These are phyloP conservation scores for Euclidia mi DNA, from an alignment of 2,888 invertebrate species.

Conservation along the genomic window DNA sequence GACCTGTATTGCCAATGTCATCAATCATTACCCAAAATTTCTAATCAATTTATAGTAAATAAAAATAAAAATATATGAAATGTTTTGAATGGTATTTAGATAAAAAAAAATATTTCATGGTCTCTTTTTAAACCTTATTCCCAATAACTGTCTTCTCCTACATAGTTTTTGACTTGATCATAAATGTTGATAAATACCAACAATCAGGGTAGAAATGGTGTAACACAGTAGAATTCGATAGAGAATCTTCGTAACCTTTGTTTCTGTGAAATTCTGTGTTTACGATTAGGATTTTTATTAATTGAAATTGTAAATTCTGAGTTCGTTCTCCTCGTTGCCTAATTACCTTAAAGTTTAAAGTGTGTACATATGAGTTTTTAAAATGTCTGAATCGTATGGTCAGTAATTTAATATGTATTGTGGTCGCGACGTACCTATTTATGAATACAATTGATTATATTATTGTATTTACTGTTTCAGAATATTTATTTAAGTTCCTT, in stretches of 20 bases:
- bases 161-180: too few species aligned
- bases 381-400: conserved; percentile 35
- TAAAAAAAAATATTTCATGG: too few species aligned
- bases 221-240: not conserved
- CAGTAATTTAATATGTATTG: conserved; percentile 5
- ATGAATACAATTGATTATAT: too few species aligned
- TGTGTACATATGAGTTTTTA: not conserved
- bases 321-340: not conserved
- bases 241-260: not conserved
- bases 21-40: too few species aligned
- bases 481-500: conserved; percentile 96
- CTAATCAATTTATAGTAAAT: too few species aligned
- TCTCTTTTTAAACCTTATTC: too few species aligned
- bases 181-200: too few species aligned
- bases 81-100: too few species aligned
- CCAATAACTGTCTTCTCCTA: too few species aligned
- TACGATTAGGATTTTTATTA: not conserved
- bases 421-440: not conserved
- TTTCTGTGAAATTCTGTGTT: conserved; percentile 2
- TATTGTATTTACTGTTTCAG: conserved; percentile 85
- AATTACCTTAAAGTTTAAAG: not conserved
- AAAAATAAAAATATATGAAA: too few species aligned
- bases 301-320: not conserved
- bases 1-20: too few species aligned
- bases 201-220: not conserved